Evolutionary conservation across 2,888 invertebrate genomes (phyloP), one percentile per base, ranked within the genome.

Genomic region (Diplolepis rosae): DNA sequence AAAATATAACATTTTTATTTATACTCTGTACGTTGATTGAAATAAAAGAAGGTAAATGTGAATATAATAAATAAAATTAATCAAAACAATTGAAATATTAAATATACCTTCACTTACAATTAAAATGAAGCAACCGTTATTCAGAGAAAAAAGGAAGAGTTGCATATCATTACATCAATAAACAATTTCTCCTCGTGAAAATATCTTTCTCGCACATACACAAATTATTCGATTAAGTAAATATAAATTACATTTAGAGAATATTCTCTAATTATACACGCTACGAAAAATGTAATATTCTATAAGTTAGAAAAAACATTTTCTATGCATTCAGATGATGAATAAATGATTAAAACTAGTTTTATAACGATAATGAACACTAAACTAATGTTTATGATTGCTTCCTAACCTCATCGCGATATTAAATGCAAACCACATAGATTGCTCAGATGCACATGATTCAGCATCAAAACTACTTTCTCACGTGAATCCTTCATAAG

Each of bases 351-450:
- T 50, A 50, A 24, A 50, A 50, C 24, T 24, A 50, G 24, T 24
- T 24, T 24, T 22, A 50, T 50, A 50, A 24, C 24, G 5, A 13
- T 50, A 50, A 13, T 50, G 24, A 50, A 24, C 13, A 22, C 24
- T 4, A 50, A 50, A 50, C 50, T 50, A 50, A 50, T 50, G 24
- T 50, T 50, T 50, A 5, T 50, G 50, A 50, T 50, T 50, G 50
- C 50, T 24, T 22, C 24, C 50, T 24, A 50, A 50, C 13, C 50
- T 50, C 13, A 24, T 9, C 11, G 50, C 11, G 27, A 50, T 50
- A 50, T 50, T 50, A 50, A 50, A 50, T 50, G 50, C 50, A 50
- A 50, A 50, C 50, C 50, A 50, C 50, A 50, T 50, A 27, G 24
- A 50, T 27, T 50, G 50, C 50, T 24, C 11, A 50, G 50, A 50